A percentile compares a stretch with the other conserved stretches of the same genome.
Conservation (phyloP, 2,888 invertebrate species). For the Geophilus truncorum region DNA sequence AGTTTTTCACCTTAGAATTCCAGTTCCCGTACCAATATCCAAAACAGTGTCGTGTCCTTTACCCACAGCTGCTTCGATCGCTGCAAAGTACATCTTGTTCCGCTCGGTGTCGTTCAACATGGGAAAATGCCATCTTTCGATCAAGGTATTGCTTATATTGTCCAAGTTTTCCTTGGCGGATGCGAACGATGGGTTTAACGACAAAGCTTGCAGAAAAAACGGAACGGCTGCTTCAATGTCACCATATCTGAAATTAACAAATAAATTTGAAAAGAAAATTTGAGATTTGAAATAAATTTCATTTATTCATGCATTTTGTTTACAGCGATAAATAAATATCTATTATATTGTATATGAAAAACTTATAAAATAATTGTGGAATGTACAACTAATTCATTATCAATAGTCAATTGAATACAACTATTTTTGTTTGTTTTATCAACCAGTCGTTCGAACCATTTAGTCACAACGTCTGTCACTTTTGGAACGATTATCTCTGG, state of each 20-base stretch:
- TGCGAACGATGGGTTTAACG: constrained; percentile 54
- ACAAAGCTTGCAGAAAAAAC: constrained; percentile 57
- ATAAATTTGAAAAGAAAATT: not conserved
- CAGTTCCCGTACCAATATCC: constrained; percentile 74
- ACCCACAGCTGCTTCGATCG: constrained; percentile 57
- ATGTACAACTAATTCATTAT: not conserved
- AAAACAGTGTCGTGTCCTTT: constrained; percentile 57
- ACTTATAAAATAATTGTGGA: not conserved
- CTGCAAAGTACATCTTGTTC: constrained; percentile 62
- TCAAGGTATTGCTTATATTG: constrained; percentile 61
- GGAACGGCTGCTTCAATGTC: constrained; percentile 56
- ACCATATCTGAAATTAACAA: constrained; percentile 53
- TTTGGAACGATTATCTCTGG: not conserved
- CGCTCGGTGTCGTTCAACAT: constrained; percentile 72
- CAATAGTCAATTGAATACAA: not conserved
- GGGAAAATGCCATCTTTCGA: constrained; percentile 75
- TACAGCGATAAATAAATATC: too few species aligned
- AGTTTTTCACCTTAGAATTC: constrained; percentile 58
- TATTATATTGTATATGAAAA: not conserved
- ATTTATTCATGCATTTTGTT: too few species aligned
- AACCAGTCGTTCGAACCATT: not conserved
- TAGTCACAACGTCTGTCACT: not conserved
- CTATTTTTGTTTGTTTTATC: too few species aligned
- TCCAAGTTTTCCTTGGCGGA: constrained; percentile 63
- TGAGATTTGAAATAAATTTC: not conserved